phyloP scores from a whole-genome alignment of 2,113 vertebrate species.

The Ailurus styani region DNA sequence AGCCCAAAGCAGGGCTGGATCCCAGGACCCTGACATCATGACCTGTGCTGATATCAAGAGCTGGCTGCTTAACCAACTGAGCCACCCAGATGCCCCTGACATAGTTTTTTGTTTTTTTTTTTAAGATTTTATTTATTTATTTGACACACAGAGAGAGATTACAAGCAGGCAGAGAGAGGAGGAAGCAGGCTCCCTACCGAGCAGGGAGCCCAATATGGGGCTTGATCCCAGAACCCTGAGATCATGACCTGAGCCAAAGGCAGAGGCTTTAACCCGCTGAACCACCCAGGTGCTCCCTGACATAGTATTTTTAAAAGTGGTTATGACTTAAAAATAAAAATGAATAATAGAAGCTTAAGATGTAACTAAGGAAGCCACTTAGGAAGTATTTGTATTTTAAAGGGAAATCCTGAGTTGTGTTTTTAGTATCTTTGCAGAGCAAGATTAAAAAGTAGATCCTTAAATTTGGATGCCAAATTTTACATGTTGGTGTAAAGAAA shows the following conservation, averaged over 20 bases:
- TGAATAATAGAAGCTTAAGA: neutral
- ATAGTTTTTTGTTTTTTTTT: too few species aligned
- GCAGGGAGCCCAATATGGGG: too few species aligned
- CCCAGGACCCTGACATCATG: neutral
- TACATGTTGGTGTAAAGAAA: conserved; percentile 27
- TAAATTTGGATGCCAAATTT: conserved; percentile 9
- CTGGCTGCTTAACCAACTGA: neutral
- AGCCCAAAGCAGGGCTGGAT: neutral
- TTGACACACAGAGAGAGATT: too few species aligned
- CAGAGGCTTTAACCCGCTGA: neutral
- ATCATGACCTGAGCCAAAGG: too few species aligned
- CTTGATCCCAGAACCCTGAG: too few species aligned
- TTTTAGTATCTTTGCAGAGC: conserved; percentile 6
- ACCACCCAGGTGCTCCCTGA: neutral
- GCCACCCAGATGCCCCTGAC: neutral
- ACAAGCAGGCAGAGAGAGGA: too few species aligned
- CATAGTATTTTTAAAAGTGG: neutral
- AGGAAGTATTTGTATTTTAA: conserved; percentile 23
- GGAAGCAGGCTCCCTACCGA: too few species aligned
- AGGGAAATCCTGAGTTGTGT: neutral
- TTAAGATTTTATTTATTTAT: too few species aligned
- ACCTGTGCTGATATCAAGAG: neutral
- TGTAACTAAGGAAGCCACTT: neutral
- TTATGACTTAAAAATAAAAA: neutral
- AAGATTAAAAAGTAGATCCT: conserved; percentile 20